Evolutionary conservation across 1,140 invertebrate genomes (phyloP).

Genomic region (Conopomorpha cramerella): DNA sequence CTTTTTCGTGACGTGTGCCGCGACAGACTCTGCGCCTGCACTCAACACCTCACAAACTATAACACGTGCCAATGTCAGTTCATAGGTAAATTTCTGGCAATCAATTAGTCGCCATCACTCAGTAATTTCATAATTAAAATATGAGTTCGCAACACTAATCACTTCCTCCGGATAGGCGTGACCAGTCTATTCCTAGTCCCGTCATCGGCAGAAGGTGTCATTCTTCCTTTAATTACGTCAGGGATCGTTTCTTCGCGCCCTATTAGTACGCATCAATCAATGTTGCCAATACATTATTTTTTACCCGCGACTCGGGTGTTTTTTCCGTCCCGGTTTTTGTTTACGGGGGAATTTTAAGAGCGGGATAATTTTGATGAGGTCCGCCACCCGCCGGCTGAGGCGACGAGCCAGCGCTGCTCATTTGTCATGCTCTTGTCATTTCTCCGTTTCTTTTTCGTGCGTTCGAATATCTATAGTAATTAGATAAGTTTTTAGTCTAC

Average conservation of each 20-base stretch:
- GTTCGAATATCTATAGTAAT: slow-evolving; percentile 55
- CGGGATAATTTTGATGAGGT: slow-evolving; percentile 59
- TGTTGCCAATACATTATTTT: slow-evolving; percentile 60
- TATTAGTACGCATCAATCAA: slow-evolving; percentile 61
- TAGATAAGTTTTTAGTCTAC: slow-evolving; percentile 48
- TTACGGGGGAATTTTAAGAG: slow-evolving; percentile 58
- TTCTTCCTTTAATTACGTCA: slow-evolving; percentile 53
- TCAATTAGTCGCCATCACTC: slow-evolving; percentile 54
- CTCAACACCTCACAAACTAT: no score
- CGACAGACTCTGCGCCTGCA: no score
- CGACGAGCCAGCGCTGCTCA: slow-evolving; percentile 45
- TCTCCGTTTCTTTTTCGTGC: slow-evolving; percentile 51
- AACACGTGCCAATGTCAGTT: not conserved
- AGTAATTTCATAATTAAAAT: slow-evolving; percentile 37
- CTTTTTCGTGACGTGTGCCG: no score
- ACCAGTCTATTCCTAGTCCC: slow-evolving; percentile 47
- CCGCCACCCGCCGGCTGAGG: slow-evolving; percentile 54
- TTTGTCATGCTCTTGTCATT: slow-evolving; percentile 62
- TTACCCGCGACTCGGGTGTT: slow-evolving; percentile 40
- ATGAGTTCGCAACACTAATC: slow-evolving; percentile 52
- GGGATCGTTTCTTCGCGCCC: slow-evolving; percentile 56
- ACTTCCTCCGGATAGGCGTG: slow-evolving; percentile 46
- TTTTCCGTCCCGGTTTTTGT: slow-evolving; percentile 54
- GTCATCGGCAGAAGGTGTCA: slow-evolving; percentile 55
- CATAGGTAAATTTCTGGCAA: slow-evolving; percentile 12